Evolutionary conservation across 1,140 invertebrate genomes (phyloP), one percentile per base, ranked within the genome.

Genomic region (Bicyclus anynana): DNA sequence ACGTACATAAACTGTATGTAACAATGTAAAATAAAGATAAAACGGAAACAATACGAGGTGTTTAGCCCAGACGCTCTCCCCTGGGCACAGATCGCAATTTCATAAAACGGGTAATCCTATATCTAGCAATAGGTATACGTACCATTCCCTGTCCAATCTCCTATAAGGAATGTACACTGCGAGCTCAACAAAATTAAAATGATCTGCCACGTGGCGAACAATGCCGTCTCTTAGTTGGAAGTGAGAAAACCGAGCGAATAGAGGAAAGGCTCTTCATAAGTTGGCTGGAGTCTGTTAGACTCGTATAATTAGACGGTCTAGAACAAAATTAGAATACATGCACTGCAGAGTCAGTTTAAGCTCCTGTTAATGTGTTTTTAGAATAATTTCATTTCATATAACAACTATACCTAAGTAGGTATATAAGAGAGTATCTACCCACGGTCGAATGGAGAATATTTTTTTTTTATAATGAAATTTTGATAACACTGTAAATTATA

Each of bases 281-380:
- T 46, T 83, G 75, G 84, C 12, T 63, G 63, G 38, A 29, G 67
- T 63, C 57, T 55, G 53, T 62, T 62, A 74, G 72, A 80, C 76
- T 74, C 74, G 84, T 81, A 83, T 85, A 85, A 78, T 80, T 74
- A 78, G 75, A 78, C 78, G 72, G 71, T 76, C 74, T 72, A 72
- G 74, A 77, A 76, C 75, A 66, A 84, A 86, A 86, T 87, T 84
- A 82, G 77, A 84, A 71, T 56, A 51, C 74, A 71, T 76, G 27
- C 29, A 44, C 47, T 29, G 67, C 72, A 65, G 71, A 73, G 69
- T 73, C 53, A 49, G 47, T 67, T 71, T 65, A 53, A 62, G 67
- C 72, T 75, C 71, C 67, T 67, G 72, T 69, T 75, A 72, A 69
- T 68, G 65, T 65, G 51, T 58, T 72, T 67, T 38, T 37, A 47